Percentiles rank a stretch among this genome's conserved stretches.
Conservation (phyloP, 2,797 vertebrate genomes). For the Tangara arthus region DNA sequence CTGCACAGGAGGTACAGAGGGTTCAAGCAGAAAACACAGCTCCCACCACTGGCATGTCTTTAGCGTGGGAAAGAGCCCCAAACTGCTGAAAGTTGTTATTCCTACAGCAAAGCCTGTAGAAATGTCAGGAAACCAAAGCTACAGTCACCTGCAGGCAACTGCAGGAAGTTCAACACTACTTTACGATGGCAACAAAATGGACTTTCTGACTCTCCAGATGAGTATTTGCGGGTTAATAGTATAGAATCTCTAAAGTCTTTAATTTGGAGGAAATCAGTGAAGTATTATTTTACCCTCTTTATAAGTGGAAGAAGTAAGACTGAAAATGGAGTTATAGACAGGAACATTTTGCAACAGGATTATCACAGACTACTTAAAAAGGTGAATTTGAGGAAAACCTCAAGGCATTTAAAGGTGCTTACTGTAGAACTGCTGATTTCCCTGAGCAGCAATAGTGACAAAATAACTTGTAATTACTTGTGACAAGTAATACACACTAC, state of each 20-base stretch:
- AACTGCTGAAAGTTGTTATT: not conserved
- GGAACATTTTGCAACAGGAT: not conserved
- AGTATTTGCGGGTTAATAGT: not conserved
- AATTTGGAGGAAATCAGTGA: conserved; percentile 22
- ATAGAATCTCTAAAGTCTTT: not conserved
- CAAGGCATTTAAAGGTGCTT: not conserved
- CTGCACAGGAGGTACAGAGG: not conserved
- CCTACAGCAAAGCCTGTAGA: not conserved
- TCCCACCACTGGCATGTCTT: not conserved
- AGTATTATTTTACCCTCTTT: not conserved
- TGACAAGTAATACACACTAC: not conserved
- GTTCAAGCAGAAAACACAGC: not conserved
- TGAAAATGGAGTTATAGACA: not conserved
- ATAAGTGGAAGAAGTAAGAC: not conserved
- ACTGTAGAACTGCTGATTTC: conserved; percentile 30
- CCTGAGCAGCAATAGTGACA: conserved; percentile 6
- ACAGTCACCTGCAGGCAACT: not conserved
- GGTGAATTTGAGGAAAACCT: conserved; percentile 54
- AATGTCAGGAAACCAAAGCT: not conserved
- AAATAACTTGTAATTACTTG: not conserved
- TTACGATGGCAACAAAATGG: not conserved
- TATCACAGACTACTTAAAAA: conserved; percentile 15
- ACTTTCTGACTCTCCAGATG: conserved; percentile 11
- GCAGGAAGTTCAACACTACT: not conserved
- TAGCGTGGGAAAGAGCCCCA: not conserved